Conservation (phyloP, 2,797 vertebrate genomes). For the Phataginus tricuspis region DNA sequence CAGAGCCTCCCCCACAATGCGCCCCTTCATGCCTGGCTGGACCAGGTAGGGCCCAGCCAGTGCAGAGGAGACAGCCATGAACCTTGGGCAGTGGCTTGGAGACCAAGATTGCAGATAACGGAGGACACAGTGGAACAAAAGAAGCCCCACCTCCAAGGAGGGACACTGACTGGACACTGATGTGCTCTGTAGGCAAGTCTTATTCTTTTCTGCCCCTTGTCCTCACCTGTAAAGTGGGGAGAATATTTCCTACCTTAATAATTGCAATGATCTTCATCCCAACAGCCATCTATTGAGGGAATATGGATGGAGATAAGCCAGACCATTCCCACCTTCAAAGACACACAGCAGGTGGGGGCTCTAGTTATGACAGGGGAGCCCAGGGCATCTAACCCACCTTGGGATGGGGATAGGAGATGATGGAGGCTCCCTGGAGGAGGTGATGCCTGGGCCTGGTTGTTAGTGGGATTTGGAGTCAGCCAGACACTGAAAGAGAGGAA, state of each 20-base stretch:
- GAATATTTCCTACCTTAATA: background rate
- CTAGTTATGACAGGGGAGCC: background rate
- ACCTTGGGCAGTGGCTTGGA: background rate
- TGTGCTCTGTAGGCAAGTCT: background rate
- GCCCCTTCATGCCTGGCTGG: background rate
- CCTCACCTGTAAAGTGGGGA: background rate
- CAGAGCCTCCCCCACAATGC: too few species aligned
- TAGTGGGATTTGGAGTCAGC: background rate
- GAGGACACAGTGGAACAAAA: background rate
- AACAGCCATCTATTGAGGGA: background rate
- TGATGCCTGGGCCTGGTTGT: background rate
- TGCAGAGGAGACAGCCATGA: background rate
- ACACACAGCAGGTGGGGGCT: background rate
- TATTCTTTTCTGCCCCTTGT: background rate
- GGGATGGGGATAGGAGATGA: accelerated
- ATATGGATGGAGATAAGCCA: background rate
- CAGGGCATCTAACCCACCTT: background rate
- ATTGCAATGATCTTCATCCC: accelerated
- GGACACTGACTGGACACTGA: background rate
- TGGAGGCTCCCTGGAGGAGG: background rate
- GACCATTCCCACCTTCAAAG: background rate
- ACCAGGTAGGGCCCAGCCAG: background rate
- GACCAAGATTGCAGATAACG: background rate
- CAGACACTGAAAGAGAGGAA: background rate
- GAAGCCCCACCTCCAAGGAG: background rate